phyloP scores from a whole-genome alignment of 2,888 invertebrate species.

The Trichogramma dendrolimi region DNA sequence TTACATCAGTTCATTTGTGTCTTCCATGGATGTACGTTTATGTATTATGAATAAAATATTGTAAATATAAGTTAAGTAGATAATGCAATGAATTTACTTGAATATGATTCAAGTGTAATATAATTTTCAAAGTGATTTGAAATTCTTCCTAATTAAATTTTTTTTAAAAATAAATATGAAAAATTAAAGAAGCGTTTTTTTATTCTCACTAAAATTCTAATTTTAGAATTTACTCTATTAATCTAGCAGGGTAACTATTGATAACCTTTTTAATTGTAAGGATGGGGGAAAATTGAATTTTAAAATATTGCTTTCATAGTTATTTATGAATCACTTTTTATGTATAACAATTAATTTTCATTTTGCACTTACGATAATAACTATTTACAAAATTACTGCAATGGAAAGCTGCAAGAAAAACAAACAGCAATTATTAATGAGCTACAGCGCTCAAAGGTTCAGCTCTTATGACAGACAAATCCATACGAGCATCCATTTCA shows the following conservation, averaged over 20 bases:
- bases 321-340: constrained; percentile 16
- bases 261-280: too few relatives aligned
- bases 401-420: constrained; percentile 20
- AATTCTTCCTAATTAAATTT: neutral
- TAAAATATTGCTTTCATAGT: constrained; percentile 10
- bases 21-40: neutral
- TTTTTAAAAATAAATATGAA: neutral
- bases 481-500: constrained; percentile 74
- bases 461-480: constrained; percentile 75
- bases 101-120: neutral
- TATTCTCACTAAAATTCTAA: too few relatives aligned
- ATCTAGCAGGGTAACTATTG: too few relatives aligned
- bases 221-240: too few relatives aligned
- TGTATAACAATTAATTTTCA: constrained; percentile 10
- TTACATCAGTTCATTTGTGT: too few relatives aligned
- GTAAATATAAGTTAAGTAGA: neutral
- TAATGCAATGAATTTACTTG: neutral
- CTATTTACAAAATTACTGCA: constrained; percentile 31
- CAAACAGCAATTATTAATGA: constrained; percentile 55
- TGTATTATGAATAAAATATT: constrained; percentile 8
- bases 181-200: neutral
- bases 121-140: neutral
- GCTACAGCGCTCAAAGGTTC: constrained; percentile 79
- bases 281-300: constrained; percentile 29
- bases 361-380: constrained; percentile 17